phyloP scores from a whole-genome alignment of 2,797 vertebrate genomes.

The Leptoclinus maculatus region DNA sequence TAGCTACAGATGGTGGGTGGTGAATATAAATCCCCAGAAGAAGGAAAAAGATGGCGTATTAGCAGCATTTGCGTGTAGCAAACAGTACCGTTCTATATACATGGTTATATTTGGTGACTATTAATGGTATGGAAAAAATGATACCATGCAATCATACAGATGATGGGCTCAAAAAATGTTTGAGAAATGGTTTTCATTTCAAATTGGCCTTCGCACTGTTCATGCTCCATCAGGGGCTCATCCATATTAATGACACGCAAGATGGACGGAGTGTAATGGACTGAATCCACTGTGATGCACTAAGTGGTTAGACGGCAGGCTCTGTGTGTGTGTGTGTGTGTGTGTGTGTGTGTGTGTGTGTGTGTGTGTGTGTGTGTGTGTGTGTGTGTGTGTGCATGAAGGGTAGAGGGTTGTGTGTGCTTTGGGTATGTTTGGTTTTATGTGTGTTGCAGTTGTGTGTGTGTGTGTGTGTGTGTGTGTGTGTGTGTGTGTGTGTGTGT shows the following conservation, averaged over 20 bases:
- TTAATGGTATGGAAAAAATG: not conserved
- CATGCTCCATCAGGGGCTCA: constrained; percentile 40
- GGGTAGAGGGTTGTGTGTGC: not conserved
- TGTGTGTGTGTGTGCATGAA: not conserved
- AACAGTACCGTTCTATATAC: not conserved
- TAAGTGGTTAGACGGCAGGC: constrained; percentile 40
- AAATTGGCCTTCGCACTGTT: constrained; percentile 22
- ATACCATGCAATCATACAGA: not conserved
- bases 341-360: constrained; percentile 3
- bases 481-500: not conserved
- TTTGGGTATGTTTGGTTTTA: not conserved
- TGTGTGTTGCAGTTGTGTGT: not conserved
- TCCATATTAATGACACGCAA: constrained; percentile 59
- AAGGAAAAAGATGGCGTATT: not conserved
- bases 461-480: not conserved
- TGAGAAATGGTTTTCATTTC: constrained; percentile 9
- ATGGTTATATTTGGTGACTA: not conserved
- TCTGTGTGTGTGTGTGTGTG: constrained; percentile 8
- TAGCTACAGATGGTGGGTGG: not conserved
- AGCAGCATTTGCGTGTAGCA: not conserved
- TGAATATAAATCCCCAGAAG: not conserved
- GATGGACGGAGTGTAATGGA: constrained; percentile 46
- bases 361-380: no score
- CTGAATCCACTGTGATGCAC: constrained; percentile 46
- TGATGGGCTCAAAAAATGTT: not conserved